These are phyloP conservation scores for Drosophila longiperda DNA, from an alignment of 2,888 invertebrate species.

Conservation along the genomic window DNA sequence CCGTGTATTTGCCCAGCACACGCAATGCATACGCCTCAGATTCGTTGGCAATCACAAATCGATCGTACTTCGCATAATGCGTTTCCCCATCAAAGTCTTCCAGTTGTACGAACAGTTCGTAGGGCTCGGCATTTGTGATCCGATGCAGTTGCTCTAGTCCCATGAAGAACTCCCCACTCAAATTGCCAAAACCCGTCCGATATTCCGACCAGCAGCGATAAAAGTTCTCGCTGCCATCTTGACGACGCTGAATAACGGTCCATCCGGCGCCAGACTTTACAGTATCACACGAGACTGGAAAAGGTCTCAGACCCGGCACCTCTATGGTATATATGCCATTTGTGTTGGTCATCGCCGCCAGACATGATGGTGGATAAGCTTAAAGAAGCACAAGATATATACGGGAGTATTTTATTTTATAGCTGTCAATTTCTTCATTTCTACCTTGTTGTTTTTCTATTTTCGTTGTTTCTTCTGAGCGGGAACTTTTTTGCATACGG, in stretches of 20 bases:
- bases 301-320: slow-evolving; percentile 82
- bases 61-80: slow-evolving; percentile 87
- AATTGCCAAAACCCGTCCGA: slow-evolving; percentile 89
- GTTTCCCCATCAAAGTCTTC: slow-evolving; percentile 87
- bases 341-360: slow-evolving; percentile 65
- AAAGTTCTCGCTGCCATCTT: slow-evolving; percentile 89
- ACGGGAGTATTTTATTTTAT: not conserved
- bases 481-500: slow-evolving; percentile 22
- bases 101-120: slow-evolving; percentile 88
- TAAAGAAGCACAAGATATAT: not conserved
- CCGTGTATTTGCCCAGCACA: slow-evolving; percentile 88
- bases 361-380: slow-evolving; percentile 62
- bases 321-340: slow-evolving; percentile 56
- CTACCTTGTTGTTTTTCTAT: slow-evolving; percentile 14
- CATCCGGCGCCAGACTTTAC: slow-evolving; percentile 86
- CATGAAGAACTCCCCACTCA: slow-evolving; percentile 89
- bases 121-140: slow-evolving; percentile 81
- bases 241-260: slow-evolving; percentile 89
- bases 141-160: slow-evolving; percentile 88
- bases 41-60: slow-evolving; percentile 88
- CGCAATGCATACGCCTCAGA: slow-evolving; percentile 88
- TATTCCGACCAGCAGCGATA: slow-evolving; percentile 88
- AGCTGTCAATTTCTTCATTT: not conserved
- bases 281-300: slow-evolving; percentile 59
- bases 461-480: not conserved